Evolutionary conservation across 1,140 invertebrate genomes (phyloP), one percentile per base, ranked within the genome.

Genomic region (Elymnias hypermnestra): DNA sequence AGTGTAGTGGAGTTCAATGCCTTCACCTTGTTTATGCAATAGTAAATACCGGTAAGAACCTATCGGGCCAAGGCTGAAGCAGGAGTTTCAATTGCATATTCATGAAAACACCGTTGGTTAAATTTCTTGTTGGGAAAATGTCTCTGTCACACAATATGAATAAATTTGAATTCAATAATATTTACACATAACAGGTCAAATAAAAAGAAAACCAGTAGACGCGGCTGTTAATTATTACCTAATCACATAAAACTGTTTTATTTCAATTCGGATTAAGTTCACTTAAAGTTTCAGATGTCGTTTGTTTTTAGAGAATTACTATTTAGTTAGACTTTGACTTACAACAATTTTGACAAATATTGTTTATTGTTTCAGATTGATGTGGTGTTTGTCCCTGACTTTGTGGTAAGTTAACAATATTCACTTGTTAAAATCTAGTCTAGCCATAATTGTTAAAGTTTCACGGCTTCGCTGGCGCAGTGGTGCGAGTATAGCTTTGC

Each of bases 351-450:
- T n/a, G n/a, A n/a, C n/a, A n/a, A n/a, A n/a, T n/a, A n/a, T n/a
- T n/a, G n/a, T 14, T 40, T 12, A 26, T 50, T 51, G 33, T 61
- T 61, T n/a, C 58, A 61, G 58, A 58, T 35, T 21, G 9, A 17
- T 53, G 54, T 44, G 26, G 51, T 61, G 54, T 17, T 45, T 35
- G 19, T 15, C 8, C 18, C 39, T 46, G 21, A 41, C 31, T 35
- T 25, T 37, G 35, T 47, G 58, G 58, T 61, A 52, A 44, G 58
- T 60, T 22, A 1, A 22, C n/a, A n/a, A n/a, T n/a, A n/a, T n/a
- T n/a, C n/a, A n/a, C n/a, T n/a, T n/a, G n/a, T n/a, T n/a, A n/a
- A n/a, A n/a, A n/a, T n/a, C n/a, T n/a, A n/a, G n/a, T n/a, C 21
- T 8, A 6, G 21, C 21, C 21, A 8, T 22, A 6, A 0, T 2